phyloP scores from a whole-genome alignment of 2,797 vertebrate species.

The Cygnus olor region DNA sequence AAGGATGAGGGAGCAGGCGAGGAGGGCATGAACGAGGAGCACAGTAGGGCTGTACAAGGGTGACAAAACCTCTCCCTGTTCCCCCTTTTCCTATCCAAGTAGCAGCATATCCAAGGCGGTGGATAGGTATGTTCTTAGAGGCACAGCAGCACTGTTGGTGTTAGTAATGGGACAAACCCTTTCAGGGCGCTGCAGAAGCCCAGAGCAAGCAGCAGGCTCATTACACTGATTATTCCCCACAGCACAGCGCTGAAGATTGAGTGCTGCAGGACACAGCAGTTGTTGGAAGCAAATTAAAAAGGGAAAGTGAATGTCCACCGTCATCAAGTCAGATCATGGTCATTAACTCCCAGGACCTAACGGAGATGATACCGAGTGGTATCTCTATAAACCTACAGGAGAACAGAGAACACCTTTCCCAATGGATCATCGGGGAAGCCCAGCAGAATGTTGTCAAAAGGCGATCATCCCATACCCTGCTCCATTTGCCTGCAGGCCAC shows the following conservation, averaged over 20 bases:
- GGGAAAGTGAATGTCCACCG: neutral
- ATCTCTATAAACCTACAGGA: neutral
- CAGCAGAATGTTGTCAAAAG: neutral
- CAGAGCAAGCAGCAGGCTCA: neutral
- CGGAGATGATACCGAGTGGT: neutral
- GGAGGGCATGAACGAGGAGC: neutral
- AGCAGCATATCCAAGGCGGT: neutral
- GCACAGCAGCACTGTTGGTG: neutral
- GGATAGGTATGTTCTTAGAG: neutral
- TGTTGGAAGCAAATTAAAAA: conserved; percentile 6
- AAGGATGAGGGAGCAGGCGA: neutral
- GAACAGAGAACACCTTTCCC: neutral
- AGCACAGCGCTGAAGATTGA: neutral
- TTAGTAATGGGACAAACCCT: neutral
- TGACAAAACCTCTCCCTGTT: neutral
- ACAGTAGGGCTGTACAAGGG: neutral
- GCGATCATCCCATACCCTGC: fast-evolving
- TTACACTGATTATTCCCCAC: neutral
- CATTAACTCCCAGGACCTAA: neutral
- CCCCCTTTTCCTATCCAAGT: neutral
- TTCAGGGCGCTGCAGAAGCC: neutral
- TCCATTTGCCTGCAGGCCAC: neutral
- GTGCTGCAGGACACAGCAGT: neutral
- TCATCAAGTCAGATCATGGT: neutral
- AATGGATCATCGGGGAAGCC: neutral